Conservation (phyloP, 2,888 invertebrate species). For the Caenorhabditis sp. region DNA sequence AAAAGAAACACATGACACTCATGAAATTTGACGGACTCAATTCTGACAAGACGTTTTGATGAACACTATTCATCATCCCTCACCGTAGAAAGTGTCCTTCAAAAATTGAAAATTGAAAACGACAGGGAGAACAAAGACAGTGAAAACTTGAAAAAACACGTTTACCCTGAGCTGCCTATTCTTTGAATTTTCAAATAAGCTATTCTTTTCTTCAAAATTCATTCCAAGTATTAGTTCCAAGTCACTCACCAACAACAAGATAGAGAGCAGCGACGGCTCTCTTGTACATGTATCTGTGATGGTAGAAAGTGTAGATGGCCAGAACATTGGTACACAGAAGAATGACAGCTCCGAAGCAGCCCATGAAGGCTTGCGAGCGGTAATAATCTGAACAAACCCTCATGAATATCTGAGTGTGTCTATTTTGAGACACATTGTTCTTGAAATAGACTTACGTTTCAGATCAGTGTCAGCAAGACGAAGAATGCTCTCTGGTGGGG, state of each 20-base stretch:
- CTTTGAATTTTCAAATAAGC: neutral
- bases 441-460: constrained; percentile 74
- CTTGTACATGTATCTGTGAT: constrained; percentile 82
- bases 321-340: constrained; percentile 77
- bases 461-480: constrained; percentile 80
- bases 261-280: constrained; percentile 78
- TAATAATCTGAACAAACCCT: constrained; percentile 78
- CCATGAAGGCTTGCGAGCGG: constrained; percentile 81
- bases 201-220: constrained; percentile 12
- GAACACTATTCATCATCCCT: constrained; percentile 35
- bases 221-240: neutral
- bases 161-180: neutral
- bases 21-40: constrained; percentile 40
- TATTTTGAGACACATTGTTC: neutral
- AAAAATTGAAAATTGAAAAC: constrained; percentile 19
- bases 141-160: constrained; percentile 8
- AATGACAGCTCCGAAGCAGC: constrained; percentile 76
- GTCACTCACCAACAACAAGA: constrained; percentile 77
- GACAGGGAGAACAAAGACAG: neutral
- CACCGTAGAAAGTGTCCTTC: neutral
- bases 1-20: constrained; percentile 50
- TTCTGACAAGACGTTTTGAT: constrained; percentile 45
- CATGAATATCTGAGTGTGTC: neutral
- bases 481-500: constrained; percentile 76
- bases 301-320: constrained; percentile 81